Evolutionary conservation across 2,113 vertebrate species (phyloP).

Genomic region (Miniopterus natalensis): DNA sequence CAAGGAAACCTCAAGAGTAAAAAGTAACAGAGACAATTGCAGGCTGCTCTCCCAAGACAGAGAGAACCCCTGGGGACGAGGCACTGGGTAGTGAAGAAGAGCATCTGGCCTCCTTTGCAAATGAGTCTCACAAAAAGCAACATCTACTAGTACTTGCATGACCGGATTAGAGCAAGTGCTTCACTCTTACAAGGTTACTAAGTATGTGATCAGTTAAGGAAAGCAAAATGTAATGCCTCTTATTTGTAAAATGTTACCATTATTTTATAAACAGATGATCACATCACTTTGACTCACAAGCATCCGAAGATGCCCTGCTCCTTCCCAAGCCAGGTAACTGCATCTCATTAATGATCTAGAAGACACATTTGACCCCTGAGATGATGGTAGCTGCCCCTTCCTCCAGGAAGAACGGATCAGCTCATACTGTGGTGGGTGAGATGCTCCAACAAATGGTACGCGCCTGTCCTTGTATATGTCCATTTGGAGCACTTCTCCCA

Average conservation of each 20-base stretch:
- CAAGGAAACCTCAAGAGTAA: constrained; percentile 56
- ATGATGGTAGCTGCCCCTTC: not conserved
- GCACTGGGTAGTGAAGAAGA: not conserved
- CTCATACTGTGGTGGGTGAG: not conserved
- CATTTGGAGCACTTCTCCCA: too few relatives aligned
- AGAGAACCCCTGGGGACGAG: not conserved
- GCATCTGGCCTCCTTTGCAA: constrained; percentile 54
- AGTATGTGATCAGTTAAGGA: not conserved
- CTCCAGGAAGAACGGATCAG: not conserved
- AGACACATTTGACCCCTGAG: not conserved
- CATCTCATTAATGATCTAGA: not conserved
- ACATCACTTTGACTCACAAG: not conserved
- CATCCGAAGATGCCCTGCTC: not conserved
- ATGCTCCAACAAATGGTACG: not conserved
- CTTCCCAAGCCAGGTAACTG: not conserved
- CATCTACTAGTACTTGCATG: not conserved
- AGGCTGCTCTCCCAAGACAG: constrained; percentile 6
- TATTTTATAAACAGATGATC: not conserved
- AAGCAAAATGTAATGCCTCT: not conserved
- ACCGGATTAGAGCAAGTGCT: not conserved
- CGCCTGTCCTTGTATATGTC: not conserved
- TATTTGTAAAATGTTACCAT: not conserved
- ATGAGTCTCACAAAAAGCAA: constrained; percentile 6
- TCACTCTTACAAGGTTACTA: not conserved
- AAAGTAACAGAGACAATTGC: not conserved